Percentiles rank a stretch among this genome's conserved stretches.
These are phyloP conservation scores for Thyatira batis DNA, from an alignment of 2,888 invertebrate genomes.

Conservation along the genomic window DNA sequence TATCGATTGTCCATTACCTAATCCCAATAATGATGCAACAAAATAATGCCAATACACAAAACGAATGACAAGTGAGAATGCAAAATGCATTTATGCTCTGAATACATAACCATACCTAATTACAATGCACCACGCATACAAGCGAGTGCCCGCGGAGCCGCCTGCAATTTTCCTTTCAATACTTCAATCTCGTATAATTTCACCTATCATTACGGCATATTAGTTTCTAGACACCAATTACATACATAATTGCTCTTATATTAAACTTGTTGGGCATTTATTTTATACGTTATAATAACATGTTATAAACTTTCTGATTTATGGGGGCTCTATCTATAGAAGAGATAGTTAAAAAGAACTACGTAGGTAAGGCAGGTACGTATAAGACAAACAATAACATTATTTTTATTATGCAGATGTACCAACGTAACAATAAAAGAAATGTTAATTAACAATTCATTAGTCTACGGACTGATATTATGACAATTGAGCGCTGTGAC, in stretches of 20 bases:
- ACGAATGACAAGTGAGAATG: not conserved
- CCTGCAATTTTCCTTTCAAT: not conserved
- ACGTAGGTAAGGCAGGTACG: not conserved
- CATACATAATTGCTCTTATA: not conserved
- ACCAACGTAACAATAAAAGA: not conserved
- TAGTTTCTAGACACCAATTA: not conserved
- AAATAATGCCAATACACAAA: not conserved
- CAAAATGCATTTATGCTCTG: not conserved
- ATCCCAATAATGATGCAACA: not conserved
- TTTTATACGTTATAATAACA: not conserved
- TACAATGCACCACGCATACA: not conserved
- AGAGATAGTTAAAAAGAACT: too few relatives aligned
- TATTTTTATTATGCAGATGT: too few relatives aligned
- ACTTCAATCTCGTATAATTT: not conserved
- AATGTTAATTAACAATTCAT: not conserved
- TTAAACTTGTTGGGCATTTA: not conserved
- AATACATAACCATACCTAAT: not conserved
- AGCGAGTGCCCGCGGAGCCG: not conserved
- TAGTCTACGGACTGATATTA: not conserved
- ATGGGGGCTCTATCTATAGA: not conserved
- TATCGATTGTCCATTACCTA: not conserved
- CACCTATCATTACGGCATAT: not conserved
- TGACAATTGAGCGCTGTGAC: not conserved
- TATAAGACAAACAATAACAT: too few relatives aligned
- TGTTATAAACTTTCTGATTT: not conserved